Evolutionary conservation across 2,113 vertebrate genomes (phyloP).

Genomic region (Periophthalmodon schlosseri): DNA sequence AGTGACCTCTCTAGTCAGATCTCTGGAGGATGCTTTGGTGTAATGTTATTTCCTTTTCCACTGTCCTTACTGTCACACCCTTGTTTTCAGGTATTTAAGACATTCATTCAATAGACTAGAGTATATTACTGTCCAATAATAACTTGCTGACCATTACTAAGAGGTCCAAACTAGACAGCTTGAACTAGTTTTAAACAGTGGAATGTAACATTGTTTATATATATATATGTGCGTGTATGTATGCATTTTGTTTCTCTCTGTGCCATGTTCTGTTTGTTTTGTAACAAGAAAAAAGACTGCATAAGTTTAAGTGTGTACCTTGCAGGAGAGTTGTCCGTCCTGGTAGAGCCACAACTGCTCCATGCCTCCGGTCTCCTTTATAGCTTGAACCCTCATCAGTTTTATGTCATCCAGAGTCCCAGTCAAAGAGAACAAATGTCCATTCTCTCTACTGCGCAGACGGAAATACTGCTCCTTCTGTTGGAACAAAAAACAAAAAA

Average conservation of each 20-base stretch:
- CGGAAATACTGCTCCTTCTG: constrained; percentile 87
- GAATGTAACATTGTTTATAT: not conserved
- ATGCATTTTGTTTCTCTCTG: no score
- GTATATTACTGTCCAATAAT: not conserved
- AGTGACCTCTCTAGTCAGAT: not conserved
- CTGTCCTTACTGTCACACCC: constrained; percentile 10
- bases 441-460: constrained; percentile 85
- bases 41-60: constrained; percentile 24
- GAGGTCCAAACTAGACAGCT: no score
- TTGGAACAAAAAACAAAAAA: constrained; percentile 13
- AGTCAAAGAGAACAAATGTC: constrained; percentile 84
- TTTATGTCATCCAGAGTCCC: constrained; percentile 89
- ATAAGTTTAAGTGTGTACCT: constrained; percentile 70
- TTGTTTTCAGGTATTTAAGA: not conserved
- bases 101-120: not conserved
- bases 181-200: no score
- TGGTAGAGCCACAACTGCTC: constrained; percentile 94
- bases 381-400: constrained; percentile 86
- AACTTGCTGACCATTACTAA: no score
- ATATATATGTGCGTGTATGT: no score
- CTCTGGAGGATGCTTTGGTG: not conserved
- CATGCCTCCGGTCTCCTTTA: constrained; percentile 82
- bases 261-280: no score
- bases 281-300: no score
- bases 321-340: constrained; percentile 85